A percentile compares a stretch with the other conserved stretches of the same genome.
These are phyloP conservation scores for Rhagologus leucostigma DNA, from an alignment of 2,113 vertebrate genomes.

Conservation along the genomic window DNA sequence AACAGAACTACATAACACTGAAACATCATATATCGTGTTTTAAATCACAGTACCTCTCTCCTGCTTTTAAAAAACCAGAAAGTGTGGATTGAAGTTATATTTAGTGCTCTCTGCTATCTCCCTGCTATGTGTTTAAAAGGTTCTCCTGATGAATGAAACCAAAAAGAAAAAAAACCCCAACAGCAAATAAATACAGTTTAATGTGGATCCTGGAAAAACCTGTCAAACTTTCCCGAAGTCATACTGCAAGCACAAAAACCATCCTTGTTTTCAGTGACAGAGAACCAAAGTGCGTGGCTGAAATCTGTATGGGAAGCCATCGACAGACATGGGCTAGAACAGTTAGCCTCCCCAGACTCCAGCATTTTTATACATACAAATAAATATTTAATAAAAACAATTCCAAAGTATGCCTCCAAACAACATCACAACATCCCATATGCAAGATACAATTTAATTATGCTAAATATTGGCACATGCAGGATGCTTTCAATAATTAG, in stretches of 20 bases:
- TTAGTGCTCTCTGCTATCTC: not conserved
- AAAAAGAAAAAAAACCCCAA: not conserved
- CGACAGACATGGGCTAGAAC: rapidly evolving
- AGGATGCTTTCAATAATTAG: not conserved
- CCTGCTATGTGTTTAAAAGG: not conserved
- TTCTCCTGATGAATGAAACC: not conserved
- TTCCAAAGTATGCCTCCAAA: not conserved
- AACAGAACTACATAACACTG: not conserved
- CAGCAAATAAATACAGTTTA: not conserved
- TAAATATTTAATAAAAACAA: not conserved
- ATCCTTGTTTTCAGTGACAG: not conserved
- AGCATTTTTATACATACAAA: not conserved
- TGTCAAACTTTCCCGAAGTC: not conserved
- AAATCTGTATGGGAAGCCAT: not conserved
- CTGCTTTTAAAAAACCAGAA: not conserved
- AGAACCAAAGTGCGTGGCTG: not conserved
- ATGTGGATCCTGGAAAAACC: not conserved
- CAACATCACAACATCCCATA: not conserved
- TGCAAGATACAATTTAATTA: not conserved
- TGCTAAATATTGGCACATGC: not conserved
- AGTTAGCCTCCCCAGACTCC: not conserved
- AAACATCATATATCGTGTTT: not conserved
- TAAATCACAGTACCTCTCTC: not conserved
- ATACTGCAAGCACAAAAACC: not conserved
- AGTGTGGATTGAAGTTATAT: not conserved